Evolutionary conservation across 2,888 invertebrate species (phyloP).

Genomic region (Aproaerema taeniolella): DNA sequence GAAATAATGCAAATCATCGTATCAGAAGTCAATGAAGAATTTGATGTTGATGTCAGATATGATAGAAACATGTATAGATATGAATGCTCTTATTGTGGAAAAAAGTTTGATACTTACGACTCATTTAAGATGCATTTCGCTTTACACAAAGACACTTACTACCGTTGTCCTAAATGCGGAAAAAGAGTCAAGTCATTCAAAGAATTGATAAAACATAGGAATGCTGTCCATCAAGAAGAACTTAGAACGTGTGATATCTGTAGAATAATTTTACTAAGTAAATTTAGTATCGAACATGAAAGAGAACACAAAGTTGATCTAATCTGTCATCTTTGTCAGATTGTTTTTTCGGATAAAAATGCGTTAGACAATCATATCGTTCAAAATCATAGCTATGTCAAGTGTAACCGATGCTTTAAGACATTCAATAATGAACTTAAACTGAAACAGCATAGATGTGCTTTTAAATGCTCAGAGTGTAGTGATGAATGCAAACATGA

Average conservation of each 20-base stretch:
- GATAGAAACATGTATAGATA: constrained; percentile 1
- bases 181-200: constrained; percentile 2
- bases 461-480: constrained; percentile 35
- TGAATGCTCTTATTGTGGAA: constrained; percentile 9
- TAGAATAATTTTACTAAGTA: constrained; percentile 5
- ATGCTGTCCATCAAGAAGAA: background rate
- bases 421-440: background rate
- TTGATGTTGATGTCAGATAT: background rate
- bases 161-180: constrained; percentile 2
- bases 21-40: constrained; percentile 5
- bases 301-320: background rate
- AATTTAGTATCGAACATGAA: constrained; percentile 1
- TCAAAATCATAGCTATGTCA: background rate
- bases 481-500: constrained; percentile 42
- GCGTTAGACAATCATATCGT: background rate
- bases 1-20: constrained; percentile 4
- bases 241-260: constrained; percentile 1
- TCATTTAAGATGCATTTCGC: constrained; percentile 1
- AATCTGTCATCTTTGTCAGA: background rate
- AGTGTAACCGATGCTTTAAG: constrained; percentile 1
- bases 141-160: background rate
- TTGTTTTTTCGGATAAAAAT: background rate
- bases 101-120: background rate
- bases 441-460: constrained; percentile 13
- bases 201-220: constrained; percentile 5